Base-by-base conservation (phyloP, 1,140 invertebrate genomes). In the Oscheius sp. region DNA sequence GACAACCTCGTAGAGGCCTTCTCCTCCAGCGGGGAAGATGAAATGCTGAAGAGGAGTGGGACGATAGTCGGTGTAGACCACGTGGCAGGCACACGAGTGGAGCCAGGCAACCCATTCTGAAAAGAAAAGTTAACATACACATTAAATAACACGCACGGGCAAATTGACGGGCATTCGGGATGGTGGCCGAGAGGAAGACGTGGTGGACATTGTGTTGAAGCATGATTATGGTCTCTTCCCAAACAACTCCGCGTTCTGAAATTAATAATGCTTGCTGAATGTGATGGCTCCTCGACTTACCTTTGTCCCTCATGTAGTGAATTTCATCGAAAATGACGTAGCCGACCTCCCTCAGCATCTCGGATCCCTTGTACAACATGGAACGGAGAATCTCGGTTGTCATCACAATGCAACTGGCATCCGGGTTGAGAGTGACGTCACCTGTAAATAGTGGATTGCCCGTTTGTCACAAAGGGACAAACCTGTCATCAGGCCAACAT, bases 281-380 rank as follows among this genome's bases (percentile, higher is more conserved):
- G 4, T 13, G 18, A 2, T 10, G 10, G 2, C 1, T 28, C 2
- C 3, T 32, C 4, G 42, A 18, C 55, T 0, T 1, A 75, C 68
- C 73, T 87, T 97, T 97, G 82, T 99, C 95, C 84, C 97, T 88
- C 96, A 99, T 99, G 84, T 99, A 99, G 87, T 99, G 97, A 83
- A 99, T 99, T 88, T 99, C 97, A 86, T 99, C 97, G 88, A 99
- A 99, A 63, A 99, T 89, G 10, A 99, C 96, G 97, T 96, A 99
- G 58, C 94, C 96, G 2, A 99, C 94, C 89, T 99, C 97, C 77
- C 95, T 88, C 91, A 97, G 98, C 10, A 88, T 87, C 87, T 99
- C 95, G 42, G 94, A 97, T 67, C 97, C 97, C 84, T 95, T 88
- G 82, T 99, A 99, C 26, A 99, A 87, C 97, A 99, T 99, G 81